These are phyloP conservation scores for Mesembrinibis cayennensis DNA, from an alignment of 2,113 vertebrate genomes.

Conservation along the genomic window DNA sequence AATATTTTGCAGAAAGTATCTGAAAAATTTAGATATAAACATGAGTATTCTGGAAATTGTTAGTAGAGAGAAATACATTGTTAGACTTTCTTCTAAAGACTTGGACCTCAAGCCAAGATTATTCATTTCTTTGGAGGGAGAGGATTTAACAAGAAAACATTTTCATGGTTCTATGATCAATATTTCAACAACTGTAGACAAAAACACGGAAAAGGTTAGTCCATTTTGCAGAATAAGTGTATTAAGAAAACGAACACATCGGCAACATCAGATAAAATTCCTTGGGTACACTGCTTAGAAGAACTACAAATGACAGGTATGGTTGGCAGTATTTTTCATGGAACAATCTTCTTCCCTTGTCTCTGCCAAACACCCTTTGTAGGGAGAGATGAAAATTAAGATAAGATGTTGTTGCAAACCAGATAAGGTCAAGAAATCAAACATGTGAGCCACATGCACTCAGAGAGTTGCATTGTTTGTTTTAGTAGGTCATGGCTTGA, in stretches of 20 bases:
- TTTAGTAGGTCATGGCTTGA: neutral
- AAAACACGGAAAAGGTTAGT: neutral
- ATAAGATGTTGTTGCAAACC: neutral
- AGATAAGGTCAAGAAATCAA: neutral
- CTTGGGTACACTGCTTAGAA: neutral
- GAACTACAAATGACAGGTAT: neutral
- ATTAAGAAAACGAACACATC: neutral
- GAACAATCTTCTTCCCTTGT: neutral
- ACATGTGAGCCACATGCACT: neutral
- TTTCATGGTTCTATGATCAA: neutral
- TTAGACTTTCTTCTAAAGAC: neutral
- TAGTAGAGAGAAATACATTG: neutral
- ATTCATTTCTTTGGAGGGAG: neutral
- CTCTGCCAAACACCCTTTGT: neutral
- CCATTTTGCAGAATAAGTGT: neutral
- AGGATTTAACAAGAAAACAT: neutral
- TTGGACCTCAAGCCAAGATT: neutral
- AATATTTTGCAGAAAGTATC: neutral
- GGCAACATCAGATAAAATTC: neutral
- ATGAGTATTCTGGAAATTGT: neutral
- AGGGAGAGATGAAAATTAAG: neutral
- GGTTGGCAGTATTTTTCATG: neutral
- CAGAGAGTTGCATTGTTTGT: neutral
- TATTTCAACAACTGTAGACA: neutral
- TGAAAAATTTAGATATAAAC: neutral